Conservation (phyloP, 2,888 invertebrate genomes). For the Calephelis perditalis region DNA sequence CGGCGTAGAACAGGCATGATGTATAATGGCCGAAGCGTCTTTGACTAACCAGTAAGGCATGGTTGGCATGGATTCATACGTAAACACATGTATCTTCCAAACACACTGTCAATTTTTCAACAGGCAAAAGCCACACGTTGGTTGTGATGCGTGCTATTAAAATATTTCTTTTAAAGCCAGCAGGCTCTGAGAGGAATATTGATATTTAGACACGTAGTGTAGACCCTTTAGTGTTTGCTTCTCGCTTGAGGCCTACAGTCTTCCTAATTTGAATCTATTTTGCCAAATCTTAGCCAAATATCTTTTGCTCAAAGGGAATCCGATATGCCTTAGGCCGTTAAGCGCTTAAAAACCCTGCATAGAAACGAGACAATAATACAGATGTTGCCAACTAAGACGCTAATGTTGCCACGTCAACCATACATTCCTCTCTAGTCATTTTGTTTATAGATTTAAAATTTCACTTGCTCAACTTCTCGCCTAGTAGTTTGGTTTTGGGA, state of each 20-base stretch:
- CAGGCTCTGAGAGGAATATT: constrained; percentile 51
- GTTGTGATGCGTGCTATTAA: constrained; percentile 75
- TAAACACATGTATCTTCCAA: constrained; percentile 61
- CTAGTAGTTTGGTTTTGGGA: constrained; percentile 60
- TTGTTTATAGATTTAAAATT: constrained; percentile 37
- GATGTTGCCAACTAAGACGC: constrained; percentile 64
- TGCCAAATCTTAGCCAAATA: constrained; percentile 68
- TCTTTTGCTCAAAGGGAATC: constrained; percentile 50
- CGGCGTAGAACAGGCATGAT: constrained; percentile 41
- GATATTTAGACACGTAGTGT: constrained; percentile 66
- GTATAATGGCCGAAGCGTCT: constrained; percentile 38
- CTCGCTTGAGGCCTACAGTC: constrained; percentile 70
- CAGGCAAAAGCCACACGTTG: constrained; percentile 69
- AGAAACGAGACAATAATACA: constrained; percentile 70
- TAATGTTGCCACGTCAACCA: constrained; percentile 46
- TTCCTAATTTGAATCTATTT: constrained; percentile 52
- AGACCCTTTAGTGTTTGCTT: constrained; percentile 61
- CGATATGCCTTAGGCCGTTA: constrained; percentile 7
- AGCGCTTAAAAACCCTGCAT: constrained; percentile 38
- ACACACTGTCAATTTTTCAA: constrained; percentile 68
- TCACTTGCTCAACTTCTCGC: constrained; percentile 70
- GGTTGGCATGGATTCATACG: constrained; percentile 66
- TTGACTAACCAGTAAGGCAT: constrained; percentile 55
- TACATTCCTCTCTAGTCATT: constrained; percentile 76
- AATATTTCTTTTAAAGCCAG: constrained; percentile 43